Percentiles rank a stretch among this genome's conserved stretches.
Evolutionary conservation across 1,140 invertebrate species (phyloP).

Genomic region (Neodiprion lecontei): DNA sequence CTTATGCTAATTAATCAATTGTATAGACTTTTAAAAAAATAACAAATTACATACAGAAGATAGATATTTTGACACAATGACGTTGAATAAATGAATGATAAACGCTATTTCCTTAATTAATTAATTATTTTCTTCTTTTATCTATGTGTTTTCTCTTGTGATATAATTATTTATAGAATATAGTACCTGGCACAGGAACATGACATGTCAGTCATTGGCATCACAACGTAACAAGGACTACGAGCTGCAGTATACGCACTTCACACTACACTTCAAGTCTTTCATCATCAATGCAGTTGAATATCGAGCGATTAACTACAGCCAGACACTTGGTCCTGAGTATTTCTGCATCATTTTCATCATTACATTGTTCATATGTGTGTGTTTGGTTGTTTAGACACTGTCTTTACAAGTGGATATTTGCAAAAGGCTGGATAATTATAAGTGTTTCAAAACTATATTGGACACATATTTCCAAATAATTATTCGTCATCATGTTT

Average conservation of each 20-base stretch:
- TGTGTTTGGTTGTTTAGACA: not conserved
- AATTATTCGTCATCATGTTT: not conserved
- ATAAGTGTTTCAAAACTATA: not conserved
- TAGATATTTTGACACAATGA: conserved; percentile 39
- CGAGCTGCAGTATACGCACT: conserved; percentile 54
- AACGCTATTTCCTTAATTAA: conserved; percentile 13
- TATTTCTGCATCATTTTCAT: conserved; percentile 54
- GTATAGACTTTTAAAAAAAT: conserved; percentile 63
- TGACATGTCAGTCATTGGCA: conserved; percentile 63
- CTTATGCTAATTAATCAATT: conserved; percentile 51
- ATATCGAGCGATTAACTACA: conserved; percentile 51
- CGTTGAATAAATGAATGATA: conserved; percentile 31
- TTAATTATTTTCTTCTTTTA: conserved; percentile 38
- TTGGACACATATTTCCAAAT: too few species aligned
- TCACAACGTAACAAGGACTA: conserved; percentile 63
- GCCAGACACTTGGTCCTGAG: conserved; percentile 62
- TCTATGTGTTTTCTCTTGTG: conserved; percentile 41
- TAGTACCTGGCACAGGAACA: conserved; percentile 65
- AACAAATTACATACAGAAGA: conserved; percentile 60
- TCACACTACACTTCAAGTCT: conserved; percentile 22
- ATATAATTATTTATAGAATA: conserved; percentile 58
- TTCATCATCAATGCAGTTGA: conserved; percentile 29
- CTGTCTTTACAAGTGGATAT: not conserved
- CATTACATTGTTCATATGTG: not conserved
- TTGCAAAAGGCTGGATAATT: conserved; percentile 10